Conservation (phyloP, 2,113 vertebrate genomes). For the Osmerus mordax region DNA sequence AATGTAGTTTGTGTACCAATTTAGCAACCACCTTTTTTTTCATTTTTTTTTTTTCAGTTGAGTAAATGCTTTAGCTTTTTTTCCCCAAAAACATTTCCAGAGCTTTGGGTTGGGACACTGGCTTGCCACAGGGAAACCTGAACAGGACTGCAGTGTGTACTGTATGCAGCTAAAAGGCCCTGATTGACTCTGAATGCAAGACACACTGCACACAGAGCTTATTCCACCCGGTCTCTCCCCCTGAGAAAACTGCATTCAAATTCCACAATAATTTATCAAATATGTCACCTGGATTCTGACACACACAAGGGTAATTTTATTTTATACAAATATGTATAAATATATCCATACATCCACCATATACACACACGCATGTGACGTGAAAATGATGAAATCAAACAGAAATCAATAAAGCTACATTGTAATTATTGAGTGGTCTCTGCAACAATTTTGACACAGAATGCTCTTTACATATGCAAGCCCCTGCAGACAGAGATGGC, state of each 20-base stretch:
- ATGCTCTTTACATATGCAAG: not conserved
- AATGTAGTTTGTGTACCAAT: constrained; percentile 66
- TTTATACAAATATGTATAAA: not conserved
- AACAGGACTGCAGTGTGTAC: constrained; percentile 61
- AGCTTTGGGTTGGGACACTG: constrained; percentile 37
- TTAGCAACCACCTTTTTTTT: constrained; percentile 63
- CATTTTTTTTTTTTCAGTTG: constrained; percentile 34
- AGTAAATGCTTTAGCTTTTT: constrained; percentile 46
- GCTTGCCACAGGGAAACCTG: constrained; percentile 60
- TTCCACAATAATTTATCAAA: constrained; percentile 11
- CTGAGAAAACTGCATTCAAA: constrained; percentile 9
- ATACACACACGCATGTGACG: no score
- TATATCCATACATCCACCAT: not conserved
- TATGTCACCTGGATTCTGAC: constrained; percentile 6
- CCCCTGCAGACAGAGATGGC: not conserved
- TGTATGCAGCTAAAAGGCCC: constrained; percentile 46
- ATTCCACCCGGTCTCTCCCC: constrained; percentile 28
- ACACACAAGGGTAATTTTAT: not conserved
- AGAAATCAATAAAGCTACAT: no score
- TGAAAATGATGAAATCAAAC: no score
- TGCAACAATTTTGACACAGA: no score
- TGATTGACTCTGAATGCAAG: constrained; percentile 49
- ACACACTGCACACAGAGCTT: constrained; percentile 40
- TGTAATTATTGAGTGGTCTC: no score
- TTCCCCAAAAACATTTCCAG: constrained; percentile 3